Evolutionary conservation across 2,113 vertebrate species (phyloP).

Genomic region (Lasiurus cinereus): DNA sequence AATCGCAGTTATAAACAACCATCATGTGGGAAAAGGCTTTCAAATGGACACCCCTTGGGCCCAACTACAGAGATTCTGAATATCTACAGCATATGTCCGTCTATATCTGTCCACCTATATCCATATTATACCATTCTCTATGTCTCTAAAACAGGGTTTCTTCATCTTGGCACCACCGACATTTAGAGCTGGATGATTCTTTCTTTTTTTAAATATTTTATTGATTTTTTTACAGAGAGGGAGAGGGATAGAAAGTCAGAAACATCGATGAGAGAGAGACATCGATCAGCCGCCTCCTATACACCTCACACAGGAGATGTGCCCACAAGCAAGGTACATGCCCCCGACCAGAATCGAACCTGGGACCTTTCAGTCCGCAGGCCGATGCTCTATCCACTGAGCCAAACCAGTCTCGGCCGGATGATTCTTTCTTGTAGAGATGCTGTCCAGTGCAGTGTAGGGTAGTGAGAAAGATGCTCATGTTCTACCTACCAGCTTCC

Average conservation of each 20-base stretch:
- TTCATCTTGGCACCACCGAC: not conserved
- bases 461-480: not conserved
- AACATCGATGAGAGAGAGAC: too few relatives aligned
- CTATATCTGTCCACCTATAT: not conserved
- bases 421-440: not conserved
- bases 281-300: too few relatives aligned
- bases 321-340: too few relatives aligned
- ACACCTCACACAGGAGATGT: too few relatives aligned
- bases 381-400: too few relatives aligned
- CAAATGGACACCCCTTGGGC: not conserved
- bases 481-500: not conserved
- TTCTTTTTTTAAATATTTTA: too few relatives aligned
- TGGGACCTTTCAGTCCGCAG: too few relatives aligned
- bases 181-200: not conserved
- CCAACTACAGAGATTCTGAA: not conserved
- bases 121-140: not conserved
- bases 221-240: too few relatives aligned
- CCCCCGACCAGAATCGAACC: too few relatives aligned
- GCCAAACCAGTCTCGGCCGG: too few relatives aligned
- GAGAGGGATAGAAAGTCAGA: too few relatives aligned
- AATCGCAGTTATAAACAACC: not conserved
- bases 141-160: not conserved
- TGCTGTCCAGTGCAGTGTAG: not conserved
- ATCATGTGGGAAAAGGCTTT: slow-evolving; percentile 2
- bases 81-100: not conserved